phyloP scores from a whole-genome alignment of 2,888 invertebrate genomes.

The Caenorhabditis auriculariae region DNA sequence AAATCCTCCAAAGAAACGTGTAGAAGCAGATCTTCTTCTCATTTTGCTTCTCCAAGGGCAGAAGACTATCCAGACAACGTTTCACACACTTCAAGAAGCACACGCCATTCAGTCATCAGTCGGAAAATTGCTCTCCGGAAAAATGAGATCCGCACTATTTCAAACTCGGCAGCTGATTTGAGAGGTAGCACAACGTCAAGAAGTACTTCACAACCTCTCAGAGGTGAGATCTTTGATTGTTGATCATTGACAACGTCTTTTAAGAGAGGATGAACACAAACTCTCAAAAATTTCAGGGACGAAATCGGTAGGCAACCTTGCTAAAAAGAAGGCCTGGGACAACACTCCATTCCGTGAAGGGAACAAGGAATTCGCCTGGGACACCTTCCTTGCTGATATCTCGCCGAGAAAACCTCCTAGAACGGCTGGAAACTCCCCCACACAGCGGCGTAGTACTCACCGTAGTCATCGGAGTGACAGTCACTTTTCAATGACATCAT shows the following conservation, averaged over 20 bases:
- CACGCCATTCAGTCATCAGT: constrained; percentile 31
- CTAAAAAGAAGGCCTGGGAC: constrained; percentile 14
- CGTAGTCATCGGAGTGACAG: constrained; percentile 23
- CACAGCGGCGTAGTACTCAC: constrained; percentile 4
- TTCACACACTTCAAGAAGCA: constrained; percentile 27
- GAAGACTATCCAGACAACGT: too few species aligned
- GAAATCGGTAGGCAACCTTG: constrained; percentile 16
- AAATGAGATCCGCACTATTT: constrained; percentile 24
- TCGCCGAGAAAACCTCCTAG: constrained; percentile 5
- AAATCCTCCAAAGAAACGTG: too few species aligned
- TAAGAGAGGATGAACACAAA: constrained; percentile 5
- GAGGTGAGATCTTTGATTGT: too few species aligned
- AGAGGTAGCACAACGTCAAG: constrained; percentile 1
- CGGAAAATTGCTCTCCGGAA: constrained; percentile 34
- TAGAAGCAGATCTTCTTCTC: too few species aligned
- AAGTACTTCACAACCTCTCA: constrained; percentile 2
- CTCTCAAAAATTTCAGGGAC: constrained; percentile 9
- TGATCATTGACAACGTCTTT: background rate
- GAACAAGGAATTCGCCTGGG: background rate
- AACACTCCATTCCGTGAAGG: constrained; percentile 9
- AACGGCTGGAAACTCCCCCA: constrained; percentile 18
- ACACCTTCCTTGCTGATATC: constrained; percentile 18
- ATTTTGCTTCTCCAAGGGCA: too few species aligned
- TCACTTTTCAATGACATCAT: constrained; percentile 21
- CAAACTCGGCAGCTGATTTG: constrained; percentile 18